phyloP scores from a whole-genome alignment of 2,797 vertebrate genomes.

The Helicolenus hilgendorfi region DNA sequence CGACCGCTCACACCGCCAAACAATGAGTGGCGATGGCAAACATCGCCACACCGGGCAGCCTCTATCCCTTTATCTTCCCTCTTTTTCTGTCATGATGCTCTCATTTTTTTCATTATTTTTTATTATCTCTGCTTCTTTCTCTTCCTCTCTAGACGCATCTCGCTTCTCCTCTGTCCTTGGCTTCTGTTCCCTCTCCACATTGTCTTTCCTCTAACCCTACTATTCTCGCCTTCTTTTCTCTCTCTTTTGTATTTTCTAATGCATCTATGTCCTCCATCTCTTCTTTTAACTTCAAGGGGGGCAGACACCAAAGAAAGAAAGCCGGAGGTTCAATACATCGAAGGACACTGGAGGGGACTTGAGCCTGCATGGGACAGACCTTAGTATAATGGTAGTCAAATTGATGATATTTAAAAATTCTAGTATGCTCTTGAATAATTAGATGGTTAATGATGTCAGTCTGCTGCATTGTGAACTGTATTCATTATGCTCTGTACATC shows the following conservation, averaged over 20 bases:
- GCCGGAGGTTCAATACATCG: slow-evolving; percentile 32
- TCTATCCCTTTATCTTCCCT: slow-evolving; percentile 56
- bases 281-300: slow-evolving; percentile 52
- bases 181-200: slow-evolving; percentile 1
- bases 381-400: neutral
- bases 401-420: slow-evolving; percentile 1
- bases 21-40: slow-evolving; percentile 80
- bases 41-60: slow-evolving; percentile 43
- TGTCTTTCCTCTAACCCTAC: neutral
- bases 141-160: slow-evolving; percentile 11
- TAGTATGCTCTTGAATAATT: neutral
- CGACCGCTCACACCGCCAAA: slow-evolving; percentile 74
- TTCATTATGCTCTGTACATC: neutral
- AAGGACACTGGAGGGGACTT: slow-evolving; percentile 38
- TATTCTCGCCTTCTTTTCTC: slow-evolving; percentile 12
- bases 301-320: slow-evolving; percentile 35
- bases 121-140: slow-evolving; percentile 30
- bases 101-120: slow-evolving; percentile 34
- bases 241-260: slow-evolving; percentile 41
- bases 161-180: slow-evolving; percentile 43
- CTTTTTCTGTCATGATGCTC: slow-evolving; percentile 22
- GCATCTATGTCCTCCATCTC: slow-evolving; percentile 35
- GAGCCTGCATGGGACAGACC: neutral
- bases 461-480: neutral
- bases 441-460: neutral